Percentiles rank a stretch among this genome's conserved stretches.
These are phyloP conservation scores for Mamestra brassicae DNA, from an alignment of 2,888 invertebrate genomes.

Conservation along the genomic window DNA sequence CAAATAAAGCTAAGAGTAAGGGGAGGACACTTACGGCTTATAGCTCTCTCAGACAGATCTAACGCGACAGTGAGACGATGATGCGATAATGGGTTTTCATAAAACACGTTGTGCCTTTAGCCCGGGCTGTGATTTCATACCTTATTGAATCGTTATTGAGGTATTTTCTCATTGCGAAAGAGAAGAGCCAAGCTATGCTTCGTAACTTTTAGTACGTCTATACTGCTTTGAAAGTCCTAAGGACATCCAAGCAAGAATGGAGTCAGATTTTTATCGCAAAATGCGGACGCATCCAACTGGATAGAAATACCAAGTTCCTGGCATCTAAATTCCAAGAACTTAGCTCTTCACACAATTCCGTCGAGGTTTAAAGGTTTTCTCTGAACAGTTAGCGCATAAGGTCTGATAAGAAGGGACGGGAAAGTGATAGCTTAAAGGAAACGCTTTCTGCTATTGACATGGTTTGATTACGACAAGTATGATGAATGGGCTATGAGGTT, in stretches of 20 bases:
- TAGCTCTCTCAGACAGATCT: no score
- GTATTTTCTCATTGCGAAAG: no score
- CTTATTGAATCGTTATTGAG: no score
- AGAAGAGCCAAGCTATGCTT: no score
- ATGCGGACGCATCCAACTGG: constrained; percentile 23
- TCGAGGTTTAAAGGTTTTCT: constrained; percentile 63
- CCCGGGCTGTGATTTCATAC: no score
- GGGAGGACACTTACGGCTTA: no score
- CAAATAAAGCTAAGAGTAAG: no score
- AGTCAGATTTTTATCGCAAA: background rate
- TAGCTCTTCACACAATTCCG: constrained; percentile 25
- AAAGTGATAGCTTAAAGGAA: constrained; percentile 43
- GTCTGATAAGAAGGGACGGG: constrained; percentile 42
- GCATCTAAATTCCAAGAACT: constrained; percentile 23
- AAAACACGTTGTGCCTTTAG: no score
- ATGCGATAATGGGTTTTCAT: no score
- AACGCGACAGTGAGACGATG: no score
- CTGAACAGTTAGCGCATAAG: constrained; percentile 30
- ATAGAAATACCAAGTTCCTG: background rate
- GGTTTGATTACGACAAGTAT: constrained; percentile 18
- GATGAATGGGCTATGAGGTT: background rate
- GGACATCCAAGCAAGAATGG: background rate
- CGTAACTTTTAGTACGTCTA: background rate
- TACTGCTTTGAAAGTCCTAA: background rate
- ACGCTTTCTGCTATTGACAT: constrained; percentile 30